Percentiles rank a stretch among this genome's conserved stretches.
phyloP scores from a whole-genome alignment of 2,113 vertebrate species.

The Colinus virginianus region DNA sequence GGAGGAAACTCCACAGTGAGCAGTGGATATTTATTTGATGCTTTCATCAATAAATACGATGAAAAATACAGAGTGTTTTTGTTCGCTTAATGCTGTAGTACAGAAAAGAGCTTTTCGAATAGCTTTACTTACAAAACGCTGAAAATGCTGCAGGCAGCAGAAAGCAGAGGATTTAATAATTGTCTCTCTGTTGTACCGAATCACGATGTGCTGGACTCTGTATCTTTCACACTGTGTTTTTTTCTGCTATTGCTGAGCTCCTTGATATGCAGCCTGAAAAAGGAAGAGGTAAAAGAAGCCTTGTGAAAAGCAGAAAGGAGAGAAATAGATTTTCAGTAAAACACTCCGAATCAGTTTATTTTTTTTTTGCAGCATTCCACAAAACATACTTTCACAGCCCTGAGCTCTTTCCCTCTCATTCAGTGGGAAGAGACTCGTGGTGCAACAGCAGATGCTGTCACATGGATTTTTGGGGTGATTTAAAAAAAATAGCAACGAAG shows the following conservation, averaged over 20 bases:
- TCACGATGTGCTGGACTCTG: not conserved
- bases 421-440: not conserved
- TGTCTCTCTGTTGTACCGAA: not conserved
- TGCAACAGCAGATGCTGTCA: not conserved
- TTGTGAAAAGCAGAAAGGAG: not conserved
- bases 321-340: not conserved
- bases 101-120: not conserved
- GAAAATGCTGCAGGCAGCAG: not conserved
- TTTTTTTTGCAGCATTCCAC: not conserved
- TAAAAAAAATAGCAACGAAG: not conserved
- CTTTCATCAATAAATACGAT: not conserved
- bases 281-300: not conserved
- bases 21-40: not conserved
- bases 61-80: not conserved
- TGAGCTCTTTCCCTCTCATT: not conserved
- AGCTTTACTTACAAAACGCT: not conserved
- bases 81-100: not conserved
- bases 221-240: not conserved
- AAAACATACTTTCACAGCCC: not conserved
- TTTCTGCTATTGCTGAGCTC: not conserved
- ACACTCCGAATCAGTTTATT: not conserved
- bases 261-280: slow-evolving; percentile 6
- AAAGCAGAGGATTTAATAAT: not conserved
- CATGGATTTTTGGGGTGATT: not conserved
- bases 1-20: not conserved